Conservation (phyloP, 2,888 invertebrate species). For the Aplocera efformata region DNA sequence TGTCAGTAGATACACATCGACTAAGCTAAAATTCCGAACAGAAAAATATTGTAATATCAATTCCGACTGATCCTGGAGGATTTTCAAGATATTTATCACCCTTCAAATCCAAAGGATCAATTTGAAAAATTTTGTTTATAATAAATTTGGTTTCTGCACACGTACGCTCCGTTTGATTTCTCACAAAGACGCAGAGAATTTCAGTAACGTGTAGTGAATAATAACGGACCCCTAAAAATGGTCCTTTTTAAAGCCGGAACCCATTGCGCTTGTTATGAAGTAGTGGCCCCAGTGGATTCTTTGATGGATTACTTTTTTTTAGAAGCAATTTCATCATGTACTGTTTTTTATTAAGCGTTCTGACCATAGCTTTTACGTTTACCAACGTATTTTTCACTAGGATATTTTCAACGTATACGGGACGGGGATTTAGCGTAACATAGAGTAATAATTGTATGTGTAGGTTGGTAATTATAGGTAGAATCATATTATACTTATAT, state of each 20-base stretch:
- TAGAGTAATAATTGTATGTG: too few relatives aligned
- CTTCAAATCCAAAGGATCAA: constrained; percentile 30
- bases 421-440: too few relatives aligned
- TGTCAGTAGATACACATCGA: too few relatives aligned
- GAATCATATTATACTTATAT: too few relatives aligned
- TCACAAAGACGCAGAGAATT: constrained; percentile 38
- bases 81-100: constrained; percentile 14
- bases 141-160: constrained; percentile 51
- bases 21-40: not conserved
- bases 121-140: constrained; percentile 45
- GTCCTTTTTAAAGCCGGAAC: constrained; percentile 29
- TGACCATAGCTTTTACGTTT: too few relatives aligned
- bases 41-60: constrained; percentile 7
- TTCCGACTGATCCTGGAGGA: constrained; percentile 4
- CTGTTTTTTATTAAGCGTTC: too few relatives aligned
- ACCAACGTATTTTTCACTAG: too few relatives aligned
- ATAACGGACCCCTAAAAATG: constrained; percentile 31
- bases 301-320: constrained; percentile 42
- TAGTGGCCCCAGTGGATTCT: constrained; percentile 45
- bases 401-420: too few relatives aligned
- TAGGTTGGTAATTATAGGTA: too few relatives aligned
- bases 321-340: too few relatives aligned
- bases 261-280: constrained; percentile 24
- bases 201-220: constrained; percentile 52
- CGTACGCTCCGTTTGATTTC: constrained; percentile 54